Conservation (phyloP, 2,888 invertebrate genomes). For the Furcula furcula region DNA sequence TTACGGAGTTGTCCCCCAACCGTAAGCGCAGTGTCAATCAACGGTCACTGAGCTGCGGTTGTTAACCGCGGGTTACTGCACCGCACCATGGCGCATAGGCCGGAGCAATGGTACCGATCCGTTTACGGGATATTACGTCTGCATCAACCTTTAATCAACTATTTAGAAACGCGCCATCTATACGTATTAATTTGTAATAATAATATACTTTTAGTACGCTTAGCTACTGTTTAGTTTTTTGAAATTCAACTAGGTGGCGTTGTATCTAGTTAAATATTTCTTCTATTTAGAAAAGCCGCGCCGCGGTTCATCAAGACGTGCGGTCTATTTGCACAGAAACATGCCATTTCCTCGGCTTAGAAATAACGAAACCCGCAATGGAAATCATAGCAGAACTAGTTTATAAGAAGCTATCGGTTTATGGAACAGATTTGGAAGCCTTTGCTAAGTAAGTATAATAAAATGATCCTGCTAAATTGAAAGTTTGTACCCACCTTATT, state of each 20-base stretch:
- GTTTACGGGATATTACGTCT: no score
- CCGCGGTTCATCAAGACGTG: constrained; percentile 79
- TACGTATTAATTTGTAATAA: background rate
- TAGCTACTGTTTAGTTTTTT: constrained; percentile 2
- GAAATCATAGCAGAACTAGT: constrained; percentile 83
- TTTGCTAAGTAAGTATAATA: constrained; percentile 82
- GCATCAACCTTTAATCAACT: background rate
- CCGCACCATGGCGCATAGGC: no score
- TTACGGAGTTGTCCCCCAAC: no score
- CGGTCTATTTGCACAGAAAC: constrained; percentile 80
- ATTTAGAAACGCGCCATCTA: background rate
- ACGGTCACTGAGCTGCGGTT: no score
- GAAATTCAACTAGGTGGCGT: constrained; percentile 32
- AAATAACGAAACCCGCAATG: constrained; percentile 76
- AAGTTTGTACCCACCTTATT: background rate
- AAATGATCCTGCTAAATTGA: background rate
- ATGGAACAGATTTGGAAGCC: constrained; percentile 83
- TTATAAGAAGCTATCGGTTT: constrained; percentile 79
- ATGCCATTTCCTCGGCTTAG: constrained; percentile 69
- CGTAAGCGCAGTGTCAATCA: no score
- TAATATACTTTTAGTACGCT: background rate
- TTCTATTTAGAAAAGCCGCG: constrained; percentile 79
- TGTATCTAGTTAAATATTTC: constrained; percentile 4
- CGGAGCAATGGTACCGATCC: no score
- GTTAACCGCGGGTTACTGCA: no score